Conservation (phyloP, 2,113 vertebrate species). For the Myrmecobius fasciatus region DNA sequence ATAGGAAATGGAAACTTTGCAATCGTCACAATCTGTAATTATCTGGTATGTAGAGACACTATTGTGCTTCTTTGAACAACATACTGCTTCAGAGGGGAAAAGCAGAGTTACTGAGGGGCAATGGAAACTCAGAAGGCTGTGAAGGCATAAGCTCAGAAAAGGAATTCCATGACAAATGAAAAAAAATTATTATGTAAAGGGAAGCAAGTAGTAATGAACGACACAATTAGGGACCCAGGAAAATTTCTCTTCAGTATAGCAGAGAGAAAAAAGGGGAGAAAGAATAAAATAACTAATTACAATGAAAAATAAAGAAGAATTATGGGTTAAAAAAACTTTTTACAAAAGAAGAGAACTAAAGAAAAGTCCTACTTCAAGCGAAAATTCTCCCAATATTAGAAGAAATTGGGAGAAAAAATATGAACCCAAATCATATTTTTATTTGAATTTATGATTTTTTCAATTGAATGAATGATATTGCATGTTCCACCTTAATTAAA, state of each 20-base stretch:
- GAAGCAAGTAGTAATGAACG: too few relatives aligned
- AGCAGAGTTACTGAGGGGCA: background rate
- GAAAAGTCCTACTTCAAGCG: background rate
- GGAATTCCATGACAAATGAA: too few relatives aligned
- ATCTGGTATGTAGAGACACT: background rate
- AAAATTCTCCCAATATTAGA: background rate
- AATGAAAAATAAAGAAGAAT: background rate
- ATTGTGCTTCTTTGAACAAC: background rate
- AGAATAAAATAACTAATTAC: background rate
- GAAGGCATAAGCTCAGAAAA: too few relatives aligned
- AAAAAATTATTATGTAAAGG: too few relatives aligned
- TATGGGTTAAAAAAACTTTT: background rate
- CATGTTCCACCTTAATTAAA: background rate
- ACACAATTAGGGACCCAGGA: too few relatives aligned
- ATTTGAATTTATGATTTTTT: background rate
- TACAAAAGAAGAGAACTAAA: background rate
- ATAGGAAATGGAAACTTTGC: background rate
- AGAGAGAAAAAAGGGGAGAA: background rate
- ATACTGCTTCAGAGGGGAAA: background rate
- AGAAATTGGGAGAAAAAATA: background rate
- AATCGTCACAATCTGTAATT: background rate
- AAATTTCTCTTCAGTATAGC: background rate
- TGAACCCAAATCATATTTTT: background rate
- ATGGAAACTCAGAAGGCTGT: background rate
- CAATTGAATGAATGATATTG: background rate